These are phyloP conservation scores for Gavia stellata DNA, from an alignment of 2,113 vertebrate species.

Conservation along the genomic window DNA sequence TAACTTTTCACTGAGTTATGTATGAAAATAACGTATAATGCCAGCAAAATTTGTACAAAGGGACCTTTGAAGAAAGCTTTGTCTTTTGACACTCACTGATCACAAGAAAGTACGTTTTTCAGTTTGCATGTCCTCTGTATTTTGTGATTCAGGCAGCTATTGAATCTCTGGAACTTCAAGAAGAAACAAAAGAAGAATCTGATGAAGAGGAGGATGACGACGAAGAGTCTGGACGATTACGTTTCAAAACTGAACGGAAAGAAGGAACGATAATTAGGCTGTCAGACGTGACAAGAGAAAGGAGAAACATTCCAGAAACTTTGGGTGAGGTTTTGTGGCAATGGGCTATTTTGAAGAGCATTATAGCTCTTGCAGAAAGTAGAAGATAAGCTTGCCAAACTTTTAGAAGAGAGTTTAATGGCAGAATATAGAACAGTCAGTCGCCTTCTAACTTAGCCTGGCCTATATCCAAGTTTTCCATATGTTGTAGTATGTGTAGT, in stretches of 20 bases:
- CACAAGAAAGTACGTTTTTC: neutral
- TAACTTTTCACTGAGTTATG: neutral
- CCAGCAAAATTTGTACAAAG: neutral
- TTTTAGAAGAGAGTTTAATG: neutral
- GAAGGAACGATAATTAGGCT: constrained; percentile 89
- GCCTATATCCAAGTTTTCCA: neutral
- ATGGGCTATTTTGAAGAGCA: neutral
- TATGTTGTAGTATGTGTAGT: neutral
- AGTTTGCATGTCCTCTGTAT: neutral
- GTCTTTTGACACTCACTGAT: neutral
- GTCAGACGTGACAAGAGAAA: constrained; percentile 84
- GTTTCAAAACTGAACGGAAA: constrained; percentile 96
- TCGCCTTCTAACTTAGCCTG: neutral
- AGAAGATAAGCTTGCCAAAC: neutral
- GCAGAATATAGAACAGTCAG: neutral
- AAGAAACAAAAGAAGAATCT: constrained; percentile 79
- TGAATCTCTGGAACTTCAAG: constrained; percentile 74
- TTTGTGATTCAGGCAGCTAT: constrained; percentile 72
- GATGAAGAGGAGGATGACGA: constrained; percentile 95
- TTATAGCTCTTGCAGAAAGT: too few relatives aligned
- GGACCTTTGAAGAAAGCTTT: neutral
- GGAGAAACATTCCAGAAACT: constrained; percentile 96
- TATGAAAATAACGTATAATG: neutral
- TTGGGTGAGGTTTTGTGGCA: constrained; percentile 77
- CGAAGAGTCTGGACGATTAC: constrained; percentile 86